Evolutionary conservation across 1,140 invertebrate species (phyloP), one percentile per base, ranked within the genome.

Genomic region (Halesus radiatus): DNA sequence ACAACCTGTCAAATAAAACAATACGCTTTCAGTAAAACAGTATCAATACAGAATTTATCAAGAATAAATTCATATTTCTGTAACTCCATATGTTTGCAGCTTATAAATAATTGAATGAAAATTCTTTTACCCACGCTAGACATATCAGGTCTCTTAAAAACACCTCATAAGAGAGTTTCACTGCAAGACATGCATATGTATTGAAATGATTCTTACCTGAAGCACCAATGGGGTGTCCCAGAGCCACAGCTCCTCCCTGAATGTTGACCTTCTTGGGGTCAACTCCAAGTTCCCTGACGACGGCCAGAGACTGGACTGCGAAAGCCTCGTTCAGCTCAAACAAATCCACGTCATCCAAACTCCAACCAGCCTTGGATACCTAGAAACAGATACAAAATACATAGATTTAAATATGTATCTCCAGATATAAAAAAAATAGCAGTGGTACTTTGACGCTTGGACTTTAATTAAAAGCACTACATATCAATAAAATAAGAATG

Each of bases 251-350:
- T 23, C 97, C 97, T 26, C 97, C 97, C 86, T 91, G 91, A 0
- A 96, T 88, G 87, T 96, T 97, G 7, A 98, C 94, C 90, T 95
- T 97, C 16, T 85, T 85, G 0, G 88, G 74, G 87, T 97, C 92
- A 78, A 96, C 76, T 15, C 91, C 90, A 0, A 99, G 90, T 80
- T 92, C 90, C 73, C 90, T 89, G 1, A 93, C 75, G 32, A 94
- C 93, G 23, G 92, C 92, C 18, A 97, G 83, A 0, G 93, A 90
- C 87, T 97, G 94, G 15, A 92, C 92, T 16, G 95, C 95, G 87
- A 96, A 97, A 0, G 95, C 96, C 89, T 97, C 96, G 85, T 97
- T 97, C 58, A 99, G 86, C 90, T 98, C 97, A 86, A 94, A 96
- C 2, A 97, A 88, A 90, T 98, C 96, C 29, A 98, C 96, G 81